A percentile compares a stretch with the other conserved stretches of the same genome.
These are phyloP conservation scores for Buathra laborator DNA, from an alignment of 2,888 invertebrate genomes.

Conservation along the genomic window DNA sequence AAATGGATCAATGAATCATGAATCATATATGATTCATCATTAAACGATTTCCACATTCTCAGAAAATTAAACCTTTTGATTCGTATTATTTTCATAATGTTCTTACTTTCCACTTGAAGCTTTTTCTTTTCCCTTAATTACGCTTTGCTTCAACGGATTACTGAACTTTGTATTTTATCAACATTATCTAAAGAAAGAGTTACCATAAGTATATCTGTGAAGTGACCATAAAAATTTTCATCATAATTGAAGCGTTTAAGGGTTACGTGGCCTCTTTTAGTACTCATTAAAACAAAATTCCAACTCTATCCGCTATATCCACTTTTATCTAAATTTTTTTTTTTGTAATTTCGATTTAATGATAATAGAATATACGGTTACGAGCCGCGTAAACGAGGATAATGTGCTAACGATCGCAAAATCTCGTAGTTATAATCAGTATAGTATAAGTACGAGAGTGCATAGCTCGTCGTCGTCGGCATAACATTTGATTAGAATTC, in stretches of 20 bases:
- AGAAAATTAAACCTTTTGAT: too few species aligned
- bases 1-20: too few species aligned
- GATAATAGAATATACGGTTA: slow-evolving; percentile 48
- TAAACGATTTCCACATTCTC: too few species aligned
- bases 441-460: slow-evolving; percentile 1
- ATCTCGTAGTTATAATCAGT: slow-evolving; percentile 41
- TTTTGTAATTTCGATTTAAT: slow-evolving; percentile 18
- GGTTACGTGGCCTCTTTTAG: background rate
- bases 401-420: slow-evolving; percentile 58
- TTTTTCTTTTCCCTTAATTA: too few species aligned
- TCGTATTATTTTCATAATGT: too few species aligned
- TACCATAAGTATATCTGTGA: background rate
- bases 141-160: too few species aligned
- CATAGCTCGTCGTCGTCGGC: slow-evolving; percentile 45
- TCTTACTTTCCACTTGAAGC: too few species aligned
- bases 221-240: background rate
- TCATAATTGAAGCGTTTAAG: background rate
- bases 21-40: too few species aligned
- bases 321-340: slow-evolving; percentile 15
- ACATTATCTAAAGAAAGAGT: background rate
- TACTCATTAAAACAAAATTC: background rate
- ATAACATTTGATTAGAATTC: slow-evolving; percentile 69
- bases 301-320: background rate
- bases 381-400: slow-evolving; percentile 56
- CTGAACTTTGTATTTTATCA: background rate